Base-by-base conservation (phyloP, 1,140 invertebrate genomes). In the Elymnias hypermnestra region DNA sequence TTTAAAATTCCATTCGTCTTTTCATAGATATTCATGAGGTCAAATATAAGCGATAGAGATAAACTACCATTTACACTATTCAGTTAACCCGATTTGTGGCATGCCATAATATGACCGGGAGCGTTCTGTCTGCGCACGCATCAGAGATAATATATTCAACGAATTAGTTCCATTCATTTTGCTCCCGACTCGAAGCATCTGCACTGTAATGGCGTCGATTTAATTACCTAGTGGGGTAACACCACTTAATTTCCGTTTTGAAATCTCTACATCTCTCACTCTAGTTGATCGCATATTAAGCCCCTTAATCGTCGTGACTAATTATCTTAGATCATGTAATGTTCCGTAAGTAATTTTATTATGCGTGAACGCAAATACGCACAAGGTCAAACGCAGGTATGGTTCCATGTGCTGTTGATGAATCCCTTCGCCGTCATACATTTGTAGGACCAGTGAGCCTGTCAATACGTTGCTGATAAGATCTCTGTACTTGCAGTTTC, bases 161-260 rank as follows among this genome's bases (percentile, higher is more conserved):
- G 43, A 63, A 61, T 57, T 55, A 57, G 52, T 47, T 56, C 60
- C 54, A 61, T 63, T 67, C 57, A 58, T 59, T 58, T 50, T 41
- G 46, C 36, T 36, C 47, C 45, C 31, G 48, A 46, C 48, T 50
- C 28, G 42, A 45, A 56, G 43, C 44, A 63, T 61, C 54, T 57
- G 55, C 50, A 57, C 15, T 40, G 53, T 61, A 60, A 64, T 67
- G 55, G 52, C 48, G 40, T 47, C 42, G 52, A 67, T 63, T 60
- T 67, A 67, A 67, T 67, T 67, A 67, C 54, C 50, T 49, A 52
- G 53, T 57, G 41, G 52, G 58, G 59, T 60, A 48, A 67, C 64
- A 67, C 50, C 49, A 67, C 57, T 64, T 63, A 64, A 67, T 67
- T 64, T 67, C 64, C 64, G 61, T 55, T 56, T 18, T 42, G 52